Conservation (phyloP, 2,797 vertebrate species). For the Megaceryle alcyon region DNA sequence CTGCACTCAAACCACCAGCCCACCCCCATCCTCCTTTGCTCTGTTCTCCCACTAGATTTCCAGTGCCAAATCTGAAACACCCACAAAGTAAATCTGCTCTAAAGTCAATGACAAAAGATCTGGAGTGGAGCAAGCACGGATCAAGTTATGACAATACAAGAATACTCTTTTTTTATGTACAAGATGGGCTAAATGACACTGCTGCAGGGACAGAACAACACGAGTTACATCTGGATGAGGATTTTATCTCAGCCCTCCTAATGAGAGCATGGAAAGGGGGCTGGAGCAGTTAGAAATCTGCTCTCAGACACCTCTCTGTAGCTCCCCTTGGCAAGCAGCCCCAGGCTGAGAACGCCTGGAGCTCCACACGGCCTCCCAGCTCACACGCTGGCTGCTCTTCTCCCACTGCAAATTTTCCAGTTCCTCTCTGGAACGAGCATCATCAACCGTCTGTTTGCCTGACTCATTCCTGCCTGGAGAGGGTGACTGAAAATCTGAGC, state of each 20-base stretch:
- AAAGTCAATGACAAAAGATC: background rate
- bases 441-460: background rate
- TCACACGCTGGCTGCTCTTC: background rate
- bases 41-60: background rate
- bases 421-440: background rate
- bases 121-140: background rate
- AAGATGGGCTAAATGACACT: rapidly evolving
- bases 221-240: background rate
- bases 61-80: background rate
- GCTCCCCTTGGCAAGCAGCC: background rate
- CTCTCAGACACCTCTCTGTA: background rate
- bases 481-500: background rate
- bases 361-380: rapidly evolving
- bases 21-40: background rate
- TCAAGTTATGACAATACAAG: background rate
- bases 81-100: background rate
- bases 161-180: background rate
- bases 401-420: background rate
- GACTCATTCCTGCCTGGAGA: slow-evolving; percentile 51
- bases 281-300: background rate
- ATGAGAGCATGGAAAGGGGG: rapidly evolving
- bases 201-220: background rate
- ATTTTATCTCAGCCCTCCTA: background rate
- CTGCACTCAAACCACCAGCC: background rate
- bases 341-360: background rate